phyloP scores from a whole-genome alignment of 23 tunicate genomes.

The Pegea sp. region DNA sequence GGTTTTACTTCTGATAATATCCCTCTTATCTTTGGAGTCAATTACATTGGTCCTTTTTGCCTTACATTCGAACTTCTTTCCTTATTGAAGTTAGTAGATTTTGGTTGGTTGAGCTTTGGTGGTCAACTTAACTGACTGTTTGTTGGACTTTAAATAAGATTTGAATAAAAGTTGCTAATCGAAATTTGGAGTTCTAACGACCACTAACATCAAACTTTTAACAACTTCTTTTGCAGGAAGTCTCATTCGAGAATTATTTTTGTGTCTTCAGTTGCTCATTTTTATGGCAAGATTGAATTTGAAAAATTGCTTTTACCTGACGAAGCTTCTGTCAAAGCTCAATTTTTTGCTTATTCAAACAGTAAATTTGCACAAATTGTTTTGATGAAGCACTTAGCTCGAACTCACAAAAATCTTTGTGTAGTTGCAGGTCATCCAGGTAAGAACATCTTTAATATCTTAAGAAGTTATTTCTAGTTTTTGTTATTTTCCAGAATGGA shows the following conservation, averaged over 20 bases:
- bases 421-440: constrained; percentile 45
- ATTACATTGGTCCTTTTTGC: constrained; percentile 28
- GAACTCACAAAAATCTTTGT: constrained; percentile 8
- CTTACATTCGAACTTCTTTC: constrained; percentile 23
- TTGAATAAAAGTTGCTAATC: no score
- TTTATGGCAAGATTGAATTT: constrained; percentile 44
- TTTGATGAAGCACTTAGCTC: constrained; percentile 16
- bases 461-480: no score
- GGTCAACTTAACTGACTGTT: no score
- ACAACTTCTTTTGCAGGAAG: constrained; percentile 24
- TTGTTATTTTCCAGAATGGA: constrained; percentile 49
- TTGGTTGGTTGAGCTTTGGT: no score
- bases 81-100: constrained; percentile 37
- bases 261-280: constrained; percentile 47
- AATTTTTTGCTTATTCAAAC: constrained; percentile 42
- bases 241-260: constrained; percentile 17
- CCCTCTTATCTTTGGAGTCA: constrained; percentile 33
- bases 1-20: constrained; percentile 22
- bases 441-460: neutral
- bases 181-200: no score
- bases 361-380: constrained; percentile 46
- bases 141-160: no score
- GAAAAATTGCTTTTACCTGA: constrained; percentile 8
- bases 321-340: constrained; percentile 14
- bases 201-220: no score